These are phyloP conservation scores for Drosophila lowei DNA, from an alignment of 1,140 invertebrate species.

Conservation along the genomic window DNA sequence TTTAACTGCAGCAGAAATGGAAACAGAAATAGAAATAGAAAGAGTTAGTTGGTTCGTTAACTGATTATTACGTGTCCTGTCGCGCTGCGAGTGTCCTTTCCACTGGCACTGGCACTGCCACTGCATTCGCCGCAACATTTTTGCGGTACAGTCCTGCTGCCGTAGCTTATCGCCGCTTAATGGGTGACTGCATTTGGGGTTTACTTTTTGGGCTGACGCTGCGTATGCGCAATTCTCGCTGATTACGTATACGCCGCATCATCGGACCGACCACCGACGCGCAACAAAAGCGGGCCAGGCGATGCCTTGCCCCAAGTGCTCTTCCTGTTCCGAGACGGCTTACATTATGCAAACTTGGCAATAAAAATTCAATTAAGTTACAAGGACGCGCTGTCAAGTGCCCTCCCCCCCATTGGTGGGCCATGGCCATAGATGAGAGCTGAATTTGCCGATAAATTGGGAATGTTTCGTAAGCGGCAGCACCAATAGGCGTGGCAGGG, in stretches of 20 bases:
- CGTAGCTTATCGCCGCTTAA: slow-evolving; percentile 53
- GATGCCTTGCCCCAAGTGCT: slow-evolving; percentile 4
- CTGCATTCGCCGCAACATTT: not conserved
- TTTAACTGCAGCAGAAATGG: slow-evolving; percentile 38
- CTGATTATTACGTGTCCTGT: slow-evolving; percentile 40
- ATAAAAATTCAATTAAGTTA: slow-evolving; percentile 80
- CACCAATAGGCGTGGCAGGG: slow-evolving; percentile 5
- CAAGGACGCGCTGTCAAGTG: slow-evolving; percentile 74
- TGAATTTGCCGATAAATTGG: slow-evolving; percentile 48
- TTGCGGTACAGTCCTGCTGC: slow-evolving; percentile 6
- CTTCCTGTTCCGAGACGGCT: slow-evolving; percentile 2
- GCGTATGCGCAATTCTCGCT: slow-evolving; percentile 55
- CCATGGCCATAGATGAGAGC: not conserved
- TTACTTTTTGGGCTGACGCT: slow-evolving; percentile 40
- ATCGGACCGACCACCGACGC: not conserved
- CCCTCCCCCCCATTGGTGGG: not conserved
- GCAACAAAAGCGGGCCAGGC: not conserved
- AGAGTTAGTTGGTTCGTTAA: slow-evolving; percentile 36
- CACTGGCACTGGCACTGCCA: not conserved
- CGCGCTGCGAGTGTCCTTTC: not conserved
- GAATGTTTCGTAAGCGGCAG: slow-evolving; percentile 30
- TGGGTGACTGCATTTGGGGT: slow-evolving; percentile 5
- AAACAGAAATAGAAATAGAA: slow-evolving; percentile 19
- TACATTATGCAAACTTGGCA: slow-evolving; percentile 79
- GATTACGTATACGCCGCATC: slow-evolving; percentile 62